Percentiles rank a stretch among this genome's conserved stretches.
Conservation (phyloP, 1,140 invertebrate genomes). For the Eueides isabella region DNA sequence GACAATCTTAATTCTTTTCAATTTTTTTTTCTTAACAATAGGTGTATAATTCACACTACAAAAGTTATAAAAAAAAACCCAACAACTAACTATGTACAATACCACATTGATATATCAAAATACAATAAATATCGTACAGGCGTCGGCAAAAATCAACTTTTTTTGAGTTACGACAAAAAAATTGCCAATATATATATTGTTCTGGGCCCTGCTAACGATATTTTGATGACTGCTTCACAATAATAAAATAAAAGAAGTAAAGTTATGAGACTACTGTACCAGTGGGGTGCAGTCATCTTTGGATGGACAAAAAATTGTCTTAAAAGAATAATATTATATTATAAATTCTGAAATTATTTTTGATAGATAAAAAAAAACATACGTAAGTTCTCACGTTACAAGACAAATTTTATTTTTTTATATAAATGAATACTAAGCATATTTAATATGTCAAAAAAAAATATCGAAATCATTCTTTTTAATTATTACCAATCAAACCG, state of each 20-base stretch:
- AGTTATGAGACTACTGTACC: constrained; percentile 25
- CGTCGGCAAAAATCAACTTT: constrained; percentile 48
- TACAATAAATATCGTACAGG: constrained; percentile 58
- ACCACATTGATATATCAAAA: constrained; percentile 65
- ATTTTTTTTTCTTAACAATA: constrained; percentile 21
- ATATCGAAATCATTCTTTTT: constrained; percentile 22
- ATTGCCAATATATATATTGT: constrained; percentile 68
- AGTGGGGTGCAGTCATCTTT: constrained; percentile 24
- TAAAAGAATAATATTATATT: constrained; percentile 13
- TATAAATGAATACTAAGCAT: background rate
- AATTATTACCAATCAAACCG: constrained; percentile 21
- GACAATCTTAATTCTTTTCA: constrained; percentile 10
- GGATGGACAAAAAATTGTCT: constrained; percentile 28
- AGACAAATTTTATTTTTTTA: constrained; percentile 11
- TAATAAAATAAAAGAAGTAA: constrained; percentile 67
- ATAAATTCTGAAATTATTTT: constrained; percentile 4
- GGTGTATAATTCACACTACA: constrained; percentile 46
- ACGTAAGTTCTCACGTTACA: background rate
- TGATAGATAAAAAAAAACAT: background rate
- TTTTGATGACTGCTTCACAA: constrained; percentile 70
- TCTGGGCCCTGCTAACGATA: constrained; percentile 63
- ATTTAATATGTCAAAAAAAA: constrained; percentile 2
- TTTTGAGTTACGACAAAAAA: constrained; percentile 76
- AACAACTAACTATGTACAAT: constrained; percentile 47
- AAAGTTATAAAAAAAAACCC: constrained; percentile 35